Evolutionary conservation across 2,113 vertebrate species (phyloP).

Genomic region (Chrysemys picta): DNA sequence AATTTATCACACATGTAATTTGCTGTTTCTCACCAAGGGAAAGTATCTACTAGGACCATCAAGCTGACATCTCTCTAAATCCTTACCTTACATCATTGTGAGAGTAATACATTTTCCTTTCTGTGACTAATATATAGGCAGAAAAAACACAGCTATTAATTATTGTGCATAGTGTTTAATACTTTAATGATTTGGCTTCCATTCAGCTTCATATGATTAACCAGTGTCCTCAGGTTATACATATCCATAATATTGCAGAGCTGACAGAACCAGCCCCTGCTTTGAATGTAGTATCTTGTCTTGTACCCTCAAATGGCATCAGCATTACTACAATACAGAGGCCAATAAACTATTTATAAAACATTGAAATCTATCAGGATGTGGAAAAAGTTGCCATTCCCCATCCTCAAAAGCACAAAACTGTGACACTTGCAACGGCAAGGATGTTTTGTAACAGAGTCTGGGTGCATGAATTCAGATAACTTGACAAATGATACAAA

Average conservation of each 20-base stretch:
- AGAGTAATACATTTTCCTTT: background rate
- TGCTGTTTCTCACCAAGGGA: background rate
- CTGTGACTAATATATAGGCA: background rate
- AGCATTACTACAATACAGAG: background rate
- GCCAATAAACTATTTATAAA: background rate
- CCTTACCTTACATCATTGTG: background rate
- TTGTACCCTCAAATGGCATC: background rate
- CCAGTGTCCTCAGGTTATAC: background rate
- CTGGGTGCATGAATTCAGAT: rapidly evolving
- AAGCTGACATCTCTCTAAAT: background rate
- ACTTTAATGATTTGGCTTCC: background rate
- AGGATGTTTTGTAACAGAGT: background rate
- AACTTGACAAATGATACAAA: background rate
- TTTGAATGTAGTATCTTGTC: background rate
- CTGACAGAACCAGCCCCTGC: background rate
- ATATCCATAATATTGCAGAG: background rate
- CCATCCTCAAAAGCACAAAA: background rate
- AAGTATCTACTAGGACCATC: background rate
- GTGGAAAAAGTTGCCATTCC: background rate
- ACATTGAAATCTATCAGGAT: background rate
- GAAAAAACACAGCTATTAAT: background rate
- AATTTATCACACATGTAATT: background rate
- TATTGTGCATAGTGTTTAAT: background rate
- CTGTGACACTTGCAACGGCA: background rate
- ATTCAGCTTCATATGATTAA: background rate